A percentile compares a stretch with the other conserved stretches of the same genome.
Conservation (phyloP, 1,140 invertebrate genomes). For the Drosophila virilis region DNA sequence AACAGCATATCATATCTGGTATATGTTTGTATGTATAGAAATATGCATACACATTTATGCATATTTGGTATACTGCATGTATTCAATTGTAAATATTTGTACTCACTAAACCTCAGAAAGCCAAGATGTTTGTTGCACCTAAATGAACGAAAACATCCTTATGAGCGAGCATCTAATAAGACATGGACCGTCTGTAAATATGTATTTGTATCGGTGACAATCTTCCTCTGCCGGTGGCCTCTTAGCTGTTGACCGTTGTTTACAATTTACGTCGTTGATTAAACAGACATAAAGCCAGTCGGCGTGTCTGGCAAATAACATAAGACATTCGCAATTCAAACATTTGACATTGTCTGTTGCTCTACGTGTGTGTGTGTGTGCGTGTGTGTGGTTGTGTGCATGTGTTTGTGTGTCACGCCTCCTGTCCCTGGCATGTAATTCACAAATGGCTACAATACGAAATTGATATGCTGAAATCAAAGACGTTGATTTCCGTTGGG, state of each 20-base stretch:
- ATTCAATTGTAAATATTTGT: conserved; percentile 71
- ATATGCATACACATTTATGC: conserved; percentile 14
- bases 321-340: conserved; percentile 44
- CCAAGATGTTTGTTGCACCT: conserved; percentile 72
- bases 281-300: conserved; percentile 68
- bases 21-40: not conserved
- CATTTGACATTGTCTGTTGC: conserved; percentile 34
- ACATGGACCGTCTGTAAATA: not conserved
- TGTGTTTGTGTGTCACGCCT: conserved; percentile 23
- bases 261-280: conserved; percentile 71
- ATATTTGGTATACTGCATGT: conserved; percentile 54
- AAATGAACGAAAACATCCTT: conserved; percentile 47
- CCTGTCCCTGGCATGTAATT: conserved; percentile 33
- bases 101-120: conserved; percentile 65
- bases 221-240: conserved; percentile 1
- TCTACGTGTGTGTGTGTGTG: not conserved
- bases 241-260: conserved; percentile 72
- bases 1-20: not conserved
- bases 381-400: not conserved
- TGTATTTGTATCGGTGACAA: conserved; percentile 23
- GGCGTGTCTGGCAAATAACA: conserved; percentile 50
- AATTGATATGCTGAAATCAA: conserved; percentile 82
- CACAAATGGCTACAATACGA: conserved; percentile 45
- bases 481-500: conserved; percentile 80
- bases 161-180: conserved; percentile 10